Evolutionary conservation across 2,113 vertebrate species (phyloP), one percentile per base, ranked within the genome.

Genomic region (Poecilia latipinna): DNA sequence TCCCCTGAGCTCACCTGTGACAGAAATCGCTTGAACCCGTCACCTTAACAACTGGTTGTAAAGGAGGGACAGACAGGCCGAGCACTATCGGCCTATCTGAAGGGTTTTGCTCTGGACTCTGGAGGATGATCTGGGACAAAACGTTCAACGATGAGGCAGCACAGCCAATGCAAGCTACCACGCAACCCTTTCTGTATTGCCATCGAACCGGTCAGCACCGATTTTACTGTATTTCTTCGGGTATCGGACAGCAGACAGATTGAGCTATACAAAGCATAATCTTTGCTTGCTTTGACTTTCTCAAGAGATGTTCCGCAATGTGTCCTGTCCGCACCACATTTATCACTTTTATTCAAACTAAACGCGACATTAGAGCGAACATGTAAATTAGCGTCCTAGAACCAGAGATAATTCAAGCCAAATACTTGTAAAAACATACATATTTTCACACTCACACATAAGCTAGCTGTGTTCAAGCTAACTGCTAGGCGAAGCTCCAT

Each of bases 261-360:
- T 71, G 28, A 37, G 12, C 61, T 24, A n/a, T n/a, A 17, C 26
- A 48, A 4, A 28, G 42, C 7, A 65, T 73, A 61, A 31, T 66
- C 0, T 54, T 29, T 66, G 65, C 32, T 71, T 79, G 68, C 68
- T 68, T 31, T 66, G 79, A 87, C 63, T 83, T 72, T 22, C 66
- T 74, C n/a, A 77, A 77, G 37, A 78, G 12, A 82, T 11, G 75
- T 86, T 88, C 89, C 89, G 82, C n/a, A 29, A 48, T 22, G 26
- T 83, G 81, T 75, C 75, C 75, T 19, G 70, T 74, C 76, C 70
- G 67, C 62, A 61, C 22, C 51, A 75, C 71, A 31, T 28, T 35
- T 57, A n/a, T n/a, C n/a, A n/a, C n/a, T 32, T 5, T 13, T 48
- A 77, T 83, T 32, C 37, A 28, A 60, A 65, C 51, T 42, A 75